Evolutionary conservation across 1,140 invertebrate genomes (phyloP), one percentile per base, ranked within the genome.

Genomic region (Drosophila albomicans): DNA sequence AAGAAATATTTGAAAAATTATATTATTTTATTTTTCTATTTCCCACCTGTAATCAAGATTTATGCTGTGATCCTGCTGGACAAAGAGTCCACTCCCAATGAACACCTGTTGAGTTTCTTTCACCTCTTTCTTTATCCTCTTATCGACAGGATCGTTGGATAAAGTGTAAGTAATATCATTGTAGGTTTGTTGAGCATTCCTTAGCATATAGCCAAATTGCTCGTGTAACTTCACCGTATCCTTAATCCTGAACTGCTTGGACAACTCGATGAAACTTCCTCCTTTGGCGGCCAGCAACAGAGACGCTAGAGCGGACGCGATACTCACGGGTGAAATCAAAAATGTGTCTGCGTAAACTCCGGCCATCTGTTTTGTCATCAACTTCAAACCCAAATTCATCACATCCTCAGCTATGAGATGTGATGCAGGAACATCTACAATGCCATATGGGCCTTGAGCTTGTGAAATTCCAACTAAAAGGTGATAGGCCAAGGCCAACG

Each of bases 251-350:
- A 45, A 59, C 5, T 45, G 10, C 5, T 0, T 1, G 1, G 20
- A 5, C 11, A 59, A n/a, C 15, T 59, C 20, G 2, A 0, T 6
- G 20, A 25, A 43, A 20, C 56, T 59, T 38, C 1, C 3, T 28
- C 57, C 38, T 5, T 59, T 59, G 57, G 57, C 10, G 0, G 11
- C 41, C 16, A 59, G 10, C 16, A 45, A 13, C 10, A 45, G 41
- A 11, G 28, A n/a, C 1, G 38, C 41, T 16, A 59, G 5, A 4
- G 16, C 5, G 4, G 38, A 7, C 41, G 41, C 16, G 7, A 59
- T 45, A 30, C 57, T 59, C 41, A 30, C 5, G 7, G 57, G 20
- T 1, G 57, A 59, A 16, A 59, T 25, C n/a, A 58, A 25, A 7
- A 45, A 13, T 28, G 15, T 45, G 3, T 45, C 28, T 5, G 25